Conservation (phyloP, 2,888 invertebrate genomes). For the Automeris io region DNA sequence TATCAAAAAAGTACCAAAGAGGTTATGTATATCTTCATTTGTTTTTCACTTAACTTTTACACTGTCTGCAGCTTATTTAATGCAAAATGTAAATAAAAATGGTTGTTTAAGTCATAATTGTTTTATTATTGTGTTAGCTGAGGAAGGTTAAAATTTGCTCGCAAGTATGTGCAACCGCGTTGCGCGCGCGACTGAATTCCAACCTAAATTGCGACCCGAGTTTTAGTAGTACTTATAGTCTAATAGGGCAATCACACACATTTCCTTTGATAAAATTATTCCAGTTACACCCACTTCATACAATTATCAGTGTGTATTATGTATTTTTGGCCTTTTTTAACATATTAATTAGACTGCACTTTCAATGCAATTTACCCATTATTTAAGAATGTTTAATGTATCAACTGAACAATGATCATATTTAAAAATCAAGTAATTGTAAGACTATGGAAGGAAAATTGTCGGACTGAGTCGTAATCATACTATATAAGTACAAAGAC, state of each 20-base stretch:
- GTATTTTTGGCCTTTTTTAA: too few species aligned
- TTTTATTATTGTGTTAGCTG: not conserved
- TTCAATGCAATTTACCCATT: too few species aligned
- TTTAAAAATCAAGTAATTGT: too few species aligned
- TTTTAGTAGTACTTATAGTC: too few species aligned
- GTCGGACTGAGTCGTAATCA: too few species aligned
- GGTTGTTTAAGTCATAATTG: slow-evolving; percentile 6
- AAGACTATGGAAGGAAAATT: too few species aligned
- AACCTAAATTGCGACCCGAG: slow-evolving; percentile 6
- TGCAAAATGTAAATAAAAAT: not conserved
- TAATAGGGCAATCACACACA: not conserved
- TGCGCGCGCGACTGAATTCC: not conserved
- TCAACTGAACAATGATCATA: too few species aligned
- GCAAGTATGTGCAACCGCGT: not conserved
- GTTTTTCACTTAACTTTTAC: not conserved
- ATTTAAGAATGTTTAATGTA: too few species aligned
- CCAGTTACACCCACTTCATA: too few species aligned
- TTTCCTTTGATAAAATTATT: not conserved
- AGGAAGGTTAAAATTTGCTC: not conserved
- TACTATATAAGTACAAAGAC: too few species aligned
- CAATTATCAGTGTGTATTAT: too few species aligned
- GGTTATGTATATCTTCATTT: not conserved
- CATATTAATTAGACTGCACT: too few species aligned
- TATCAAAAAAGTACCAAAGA: slow-evolving; percentile 1
- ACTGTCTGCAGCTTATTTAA: not conserved